Evolutionary conservation across 37 sponge, comb jelly and placozoan species (phyloP), one percentile per base, ranked within the genome.

Genomic region (Chondrilla cf. caribensis): DNA sequence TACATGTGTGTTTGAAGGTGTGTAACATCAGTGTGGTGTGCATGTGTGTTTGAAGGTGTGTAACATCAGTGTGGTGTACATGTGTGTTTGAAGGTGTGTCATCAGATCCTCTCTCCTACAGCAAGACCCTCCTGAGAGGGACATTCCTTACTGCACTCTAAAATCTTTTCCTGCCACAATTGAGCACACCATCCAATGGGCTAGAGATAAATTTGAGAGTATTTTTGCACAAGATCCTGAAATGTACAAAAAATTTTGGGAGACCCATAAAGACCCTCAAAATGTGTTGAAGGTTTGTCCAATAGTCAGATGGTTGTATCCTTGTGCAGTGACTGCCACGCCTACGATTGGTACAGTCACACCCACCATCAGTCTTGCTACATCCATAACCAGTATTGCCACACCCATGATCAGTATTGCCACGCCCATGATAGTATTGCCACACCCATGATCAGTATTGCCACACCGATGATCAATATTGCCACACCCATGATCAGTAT

Each of bases 181-280:
- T 64, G 98, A 97, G 79, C 98, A 97, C 87, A 95, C 95, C 67
- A 95, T 97, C 31, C 95, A 93, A 84, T 97, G 98, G 98, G 93
- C 98, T 33, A 92, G 98, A 60, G 98, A 97, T 68, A 91, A 93
- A 89, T 96, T 93, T 90, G 96, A 96, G 79, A 68, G 75, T 7
- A 70, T 87, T 18, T 93, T 88, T 60, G 65, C 79, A 32, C 96
- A 96, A 64, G 90, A 93, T 59, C 96, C 96, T 18, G 29, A 76
- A 58, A 86, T 92, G 87, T 96, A 58, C 85, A 81, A 36, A 57
- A 90, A 93, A 71, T 96, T 96, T 66, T 96, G 96, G 96, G 64
- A 82, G 39, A 75, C 60, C 14, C 79, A 92, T 40, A n/a, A 25
- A 38, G 38, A 47, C 26, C 93, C 96, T 24, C 38, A 57, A 2